A percentile compares a stretch with the other conserved stretches of the same genome.
Evolutionary conservation across 2,113 vertebrate species (phyloP).

Genomic region (Daboia siamensis): DNA sequence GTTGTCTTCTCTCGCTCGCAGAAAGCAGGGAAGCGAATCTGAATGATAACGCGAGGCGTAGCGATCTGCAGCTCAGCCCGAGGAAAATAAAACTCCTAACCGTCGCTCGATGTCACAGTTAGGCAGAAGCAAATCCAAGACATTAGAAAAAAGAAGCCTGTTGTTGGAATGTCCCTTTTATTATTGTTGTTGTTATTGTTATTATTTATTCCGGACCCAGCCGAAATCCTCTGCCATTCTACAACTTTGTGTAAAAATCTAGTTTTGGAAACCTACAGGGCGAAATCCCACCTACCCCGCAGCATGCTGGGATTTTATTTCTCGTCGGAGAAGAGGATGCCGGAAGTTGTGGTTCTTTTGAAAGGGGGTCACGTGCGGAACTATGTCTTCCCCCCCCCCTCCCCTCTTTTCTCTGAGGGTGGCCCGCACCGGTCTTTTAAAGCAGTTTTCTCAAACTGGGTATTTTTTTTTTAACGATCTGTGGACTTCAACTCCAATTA

Average conservation of each 20-base stretch:
- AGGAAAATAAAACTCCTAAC: background rate
- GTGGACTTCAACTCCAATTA: background rate
- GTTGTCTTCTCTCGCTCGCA: background rate
- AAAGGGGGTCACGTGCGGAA: background rate
- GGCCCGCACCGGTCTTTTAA: background rate
- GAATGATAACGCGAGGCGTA: background rate
- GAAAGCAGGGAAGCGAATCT: no score
- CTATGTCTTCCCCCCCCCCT: rapidly evolving
- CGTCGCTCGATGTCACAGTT: background rate
- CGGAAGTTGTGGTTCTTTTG: background rate
- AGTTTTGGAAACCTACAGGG: background rate
- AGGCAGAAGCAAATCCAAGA: background rate
- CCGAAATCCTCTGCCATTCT: no score
- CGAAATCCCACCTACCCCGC: no score
- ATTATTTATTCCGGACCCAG: background rate
- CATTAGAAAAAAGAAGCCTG: background rate
- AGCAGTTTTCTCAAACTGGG: background rate
- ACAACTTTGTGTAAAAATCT: background rate
- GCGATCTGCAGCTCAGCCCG: background rate
- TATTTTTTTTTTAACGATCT: background rate
- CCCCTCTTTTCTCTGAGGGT: background rate
- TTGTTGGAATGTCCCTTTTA: background rate
- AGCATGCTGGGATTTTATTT: background rate
- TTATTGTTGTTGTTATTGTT: no score
- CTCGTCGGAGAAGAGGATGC: background rate